Conservation (phyloP, 1,140 invertebrate species). For the Drosophila kikkawai region DNA sequence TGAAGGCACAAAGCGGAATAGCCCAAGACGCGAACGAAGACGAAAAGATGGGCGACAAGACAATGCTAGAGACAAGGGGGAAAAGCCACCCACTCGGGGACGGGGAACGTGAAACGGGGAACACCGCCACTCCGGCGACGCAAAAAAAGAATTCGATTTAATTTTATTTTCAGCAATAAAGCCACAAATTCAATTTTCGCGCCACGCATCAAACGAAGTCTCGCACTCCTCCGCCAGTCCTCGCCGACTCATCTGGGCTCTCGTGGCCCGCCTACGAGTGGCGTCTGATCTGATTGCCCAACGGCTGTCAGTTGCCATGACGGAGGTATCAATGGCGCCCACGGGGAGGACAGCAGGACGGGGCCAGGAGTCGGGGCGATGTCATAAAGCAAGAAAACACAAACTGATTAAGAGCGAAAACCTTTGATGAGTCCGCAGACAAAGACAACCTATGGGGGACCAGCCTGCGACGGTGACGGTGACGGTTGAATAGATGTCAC, state of each 20-base stretch:
- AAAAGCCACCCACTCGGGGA: background rate
- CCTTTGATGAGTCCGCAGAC: constrained; percentile 47
- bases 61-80: constrained; percentile 33
- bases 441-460: constrained; percentile 12
- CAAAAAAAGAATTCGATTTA: constrained; percentile 76
- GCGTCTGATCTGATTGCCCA: constrained; percentile 49
- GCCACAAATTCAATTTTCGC: constrained; percentile 83
- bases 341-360: constrained; percentile 7
- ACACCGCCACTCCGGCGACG: constrained; percentile 9
- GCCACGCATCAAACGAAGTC: constrained; percentile 59
- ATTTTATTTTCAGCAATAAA: constrained; percentile 84
- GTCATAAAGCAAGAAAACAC: constrained; percentile 50
- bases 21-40: constrained; percentile 42
- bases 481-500: constrained; percentile 26
- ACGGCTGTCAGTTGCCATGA: constrained; percentile 45
- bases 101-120: background rate
- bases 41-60: constrained; percentile 33
- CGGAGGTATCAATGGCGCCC: constrained; percentile 38
- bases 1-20: constrained; percentile 66
- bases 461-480: background rate
- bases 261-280: constrained; percentile 12
- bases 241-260: constrained; percentile 2
- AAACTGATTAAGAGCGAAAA: constrained; percentile 52
- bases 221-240: background rate
- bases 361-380: background rate